Evolutionary conservation across 2,113 vertebrate species (phyloP).

Genomic region (Bos taurus): DNA sequence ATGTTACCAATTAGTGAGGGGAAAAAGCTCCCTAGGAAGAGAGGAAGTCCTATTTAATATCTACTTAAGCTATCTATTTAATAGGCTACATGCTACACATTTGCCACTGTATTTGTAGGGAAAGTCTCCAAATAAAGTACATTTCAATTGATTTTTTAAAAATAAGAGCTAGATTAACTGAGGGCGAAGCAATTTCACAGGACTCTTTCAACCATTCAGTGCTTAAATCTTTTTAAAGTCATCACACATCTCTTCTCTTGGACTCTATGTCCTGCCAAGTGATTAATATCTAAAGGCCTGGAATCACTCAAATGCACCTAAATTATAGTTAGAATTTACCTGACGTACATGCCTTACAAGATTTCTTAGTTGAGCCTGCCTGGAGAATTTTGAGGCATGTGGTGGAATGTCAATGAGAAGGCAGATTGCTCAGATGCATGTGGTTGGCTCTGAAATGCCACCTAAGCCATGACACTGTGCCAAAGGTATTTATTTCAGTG

Average conservation of each 20-base stretch:
- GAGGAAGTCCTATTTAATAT: neutral
- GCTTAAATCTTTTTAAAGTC: constrained; percentile 44
- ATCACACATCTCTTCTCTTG: constrained; percentile 40
- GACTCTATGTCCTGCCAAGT: constrained; percentile 41
- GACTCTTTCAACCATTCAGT: neutral
- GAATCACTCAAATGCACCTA: constrained; percentile 44
- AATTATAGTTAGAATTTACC: constrained; percentile 38
- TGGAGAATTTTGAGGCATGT: constrained; percentile 22
- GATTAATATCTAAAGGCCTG: constrained; percentile 39
- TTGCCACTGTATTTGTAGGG: neutral
- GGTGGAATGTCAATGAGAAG: neutral
- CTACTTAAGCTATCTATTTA: neutral
- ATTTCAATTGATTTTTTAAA: constrained; percentile 21
- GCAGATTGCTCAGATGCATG: constrained; percentile 14
- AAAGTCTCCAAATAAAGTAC: neutral
- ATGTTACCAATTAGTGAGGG: neutral
- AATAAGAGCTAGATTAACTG: constrained; percentile 12
- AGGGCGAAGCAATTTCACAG: constrained; percentile 18
- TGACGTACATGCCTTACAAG: neutral
- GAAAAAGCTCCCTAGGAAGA: neutral
- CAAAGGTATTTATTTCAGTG: constrained; percentile 26
- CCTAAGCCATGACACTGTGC: neutral
- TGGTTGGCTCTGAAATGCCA: constrained; percentile 24
- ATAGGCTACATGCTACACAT: neutral
- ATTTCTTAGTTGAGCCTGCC: neutral